Base-by-base conservation (phyloP, 2,797 vertebrate genomes). In the Amblyopsis hoosieri region DNA sequence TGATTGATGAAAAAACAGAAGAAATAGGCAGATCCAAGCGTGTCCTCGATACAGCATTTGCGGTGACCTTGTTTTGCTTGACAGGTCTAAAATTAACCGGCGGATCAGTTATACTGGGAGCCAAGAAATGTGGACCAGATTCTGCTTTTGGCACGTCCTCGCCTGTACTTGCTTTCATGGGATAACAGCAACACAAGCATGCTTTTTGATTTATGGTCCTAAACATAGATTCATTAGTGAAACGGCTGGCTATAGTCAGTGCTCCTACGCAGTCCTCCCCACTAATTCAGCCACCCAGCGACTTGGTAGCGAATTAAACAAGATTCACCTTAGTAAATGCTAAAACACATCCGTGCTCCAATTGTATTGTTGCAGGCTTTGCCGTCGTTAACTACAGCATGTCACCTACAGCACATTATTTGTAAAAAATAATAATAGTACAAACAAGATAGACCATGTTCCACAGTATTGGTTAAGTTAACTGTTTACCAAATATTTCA, bases 1-100 rank as follows among this genome's bases (percentile, higher is more conserved):
- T 93, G 91, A 91, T 87, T 90, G 90, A 92, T 89, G 86, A 88
- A 87, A 66, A 64, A n/a, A 15, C 13, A 45, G 13, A 58, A 51
- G 71, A 73, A 76, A 79, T 76, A 74, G 61, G 81, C 85, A 79
- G 78, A 87, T 87, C 76, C 60, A 69, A 90, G 84, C 76, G 65
- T 88, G 90, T 90, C 90, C 91, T 88, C 83, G 68, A 91, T 92
- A 89, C 86, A 86, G 78, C 84, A 86, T 89, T 86, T 89, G 85
- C 84, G 60, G 81, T 87, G 92, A 91, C 90, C 91, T 90, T 90
- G 87, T 90, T 90, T 89, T 85, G 69, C 82, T 83, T 89, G 82
- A 78, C 86, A 85, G 79, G 72, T 86, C 86, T 90, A 90, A 90
- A 92, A 87, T 91, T 89, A 92, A 88, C 85, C 77, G 11, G 76